A percentile compares a stretch with the other conserved stretches of the same genome.
These are phyloP conservation scores for Aricia agestis DNA, from an alignment of 1,140 invertebrate genomes.

Conservation along the genomic window DNA sequence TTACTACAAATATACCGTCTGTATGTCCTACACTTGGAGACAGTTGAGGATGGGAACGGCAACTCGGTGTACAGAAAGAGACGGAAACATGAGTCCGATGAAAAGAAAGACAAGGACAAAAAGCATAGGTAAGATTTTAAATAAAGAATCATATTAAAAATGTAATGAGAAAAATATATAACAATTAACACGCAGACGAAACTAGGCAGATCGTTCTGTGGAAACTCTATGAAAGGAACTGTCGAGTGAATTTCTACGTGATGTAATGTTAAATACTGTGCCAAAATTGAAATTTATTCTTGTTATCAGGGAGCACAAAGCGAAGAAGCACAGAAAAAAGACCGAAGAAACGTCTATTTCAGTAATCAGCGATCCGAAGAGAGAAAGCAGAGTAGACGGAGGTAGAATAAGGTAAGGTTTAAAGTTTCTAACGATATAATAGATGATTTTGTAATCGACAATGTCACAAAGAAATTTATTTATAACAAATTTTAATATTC, in stretches of 20 bases:
- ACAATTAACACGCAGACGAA: too few species aligned
- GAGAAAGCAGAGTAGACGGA: slow-evolving; percentile 45
- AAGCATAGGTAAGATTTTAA: slow-evolving; percentile 69
- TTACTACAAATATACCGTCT: slow-evolving; percentile 89
- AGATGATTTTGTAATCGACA: too few species aligned
- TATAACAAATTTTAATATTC: too few species aligned
- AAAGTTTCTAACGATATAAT: not conserved
- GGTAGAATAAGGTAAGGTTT: slow-evolving; percentile 52
- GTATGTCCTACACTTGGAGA: slow-evolving; percentile 86
- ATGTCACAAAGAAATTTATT: too few species aligned
- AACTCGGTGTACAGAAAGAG: slow-evolving; percentile 76
- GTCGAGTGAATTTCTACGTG: too few species aligned
- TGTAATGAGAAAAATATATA: not conserved
- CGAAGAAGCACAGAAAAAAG: slow-evolving; percentile 45
- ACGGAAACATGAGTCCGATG: slow-evolving; percentile 77
- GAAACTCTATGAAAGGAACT: too few species aligned
- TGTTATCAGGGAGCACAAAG: slow-evolving; percentile 46
- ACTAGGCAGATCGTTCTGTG: not conserved
- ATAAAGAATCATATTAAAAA: not conserved
- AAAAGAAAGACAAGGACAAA: slow-evolving; percentile 52
- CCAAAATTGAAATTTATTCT: not conserved
- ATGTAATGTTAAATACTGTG: too few species aligned
- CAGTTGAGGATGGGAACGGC: slow-evolving; percentile 52
- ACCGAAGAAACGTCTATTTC: slow-evolving; percentile 56
- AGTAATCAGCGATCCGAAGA: slow-evolving; percentile 53